Base-by-base conservation (phyloP, 2,888 invertebrate genomes). In the Chirona hameri region DNA sequence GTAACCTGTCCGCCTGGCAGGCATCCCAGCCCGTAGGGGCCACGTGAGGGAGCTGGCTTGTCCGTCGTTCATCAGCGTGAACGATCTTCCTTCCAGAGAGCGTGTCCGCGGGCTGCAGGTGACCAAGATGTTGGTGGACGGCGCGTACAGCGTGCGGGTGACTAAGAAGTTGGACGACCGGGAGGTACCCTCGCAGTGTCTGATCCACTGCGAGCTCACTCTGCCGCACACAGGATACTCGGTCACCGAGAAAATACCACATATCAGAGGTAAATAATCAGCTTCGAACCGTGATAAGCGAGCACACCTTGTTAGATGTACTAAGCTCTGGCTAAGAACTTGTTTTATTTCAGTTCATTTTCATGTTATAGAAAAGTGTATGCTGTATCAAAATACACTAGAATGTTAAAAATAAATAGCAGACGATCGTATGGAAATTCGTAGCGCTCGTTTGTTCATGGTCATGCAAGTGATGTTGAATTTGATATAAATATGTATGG, bases 211-310 rank as follows among this genome's bases (percentile, higher is more conserved):
- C n/a, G n/a, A 29, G 69, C 27, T 69, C 14, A 15, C 29, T 7
- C 69, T 69, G 69, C 69, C 69, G 29, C 69, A 69, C 69, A 69
- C 69, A 27, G 69, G 69, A 27, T 69, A 69, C 69, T 69, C 69
- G 29, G 69, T 69, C 14, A n/a, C 69, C 4, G 69, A 69, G 69
- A 69, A 69, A 3, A 69, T 69, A 29, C 29, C 69, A 29, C 69
- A 69, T 29, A 69, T 69, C 29, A 69, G 69, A 69, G 69, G 69
- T 69, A 27, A 14, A 9, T n/a, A 14, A 57, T 18, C 57, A 15
- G 24, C 3, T n/a, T n/a, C n/a, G n/a, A n/a, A n/a, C n/a, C n/a
- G n/a, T n/a, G n/a, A n/a, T n/a, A n/a, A n/a, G n/a, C n/a, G n/a
- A n/a, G n/a, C n/a, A n/a, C n/a, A n/a, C n/a, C n/a, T n/a, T n/a